Base-by-base conservation (phyloP, 2,797 vertebrate species). In the Ambastaia sidthimunki region DNA sequence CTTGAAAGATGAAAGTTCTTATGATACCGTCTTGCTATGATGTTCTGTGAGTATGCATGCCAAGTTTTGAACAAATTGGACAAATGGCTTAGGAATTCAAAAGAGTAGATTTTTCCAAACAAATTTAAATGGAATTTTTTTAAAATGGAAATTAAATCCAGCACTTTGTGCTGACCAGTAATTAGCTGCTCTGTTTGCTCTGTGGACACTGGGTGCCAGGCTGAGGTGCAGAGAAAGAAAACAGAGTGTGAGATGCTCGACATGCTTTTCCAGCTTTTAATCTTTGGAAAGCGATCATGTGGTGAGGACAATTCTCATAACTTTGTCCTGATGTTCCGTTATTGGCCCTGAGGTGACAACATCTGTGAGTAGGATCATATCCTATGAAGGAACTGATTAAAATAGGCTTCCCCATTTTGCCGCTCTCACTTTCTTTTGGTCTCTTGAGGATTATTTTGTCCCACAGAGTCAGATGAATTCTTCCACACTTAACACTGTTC, bases 351-450 rank as follows among this genome's bases (percentile, higher is more conserved):
- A 21, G 60, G 28, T 68, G 74, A 18, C 16, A 6, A 18, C 9
- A 16, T 2, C 6, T 44, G 5, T 4, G 18, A 11, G n/a, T 44
- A 25, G 19, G 15, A 68, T 48, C 44, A 13, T 13, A 0, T 68
- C 66, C 10, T 0, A 3, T 41, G 31, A 6, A 52, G 25, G 23
- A 62, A 10, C 18, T 34, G 55, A 59, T 47, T 12, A 19, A 69
- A 25, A 77, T 18, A 13, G 67, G 21, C 44, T 78, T 67, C 9
- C 62, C 37, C 16, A 21, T 67, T 77, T 57, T 52, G 5, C 44
- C 34, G 6, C 34, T 37, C 34, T 37, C 34, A 37, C 34, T 7
- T 3, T 44, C 7, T 7, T 10, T 11, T 48, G 9, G 44, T 71
- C 1, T 0, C 48, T 62, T 12, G 12, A n/a, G 59, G 59, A 34